Base-by-base conservation (phyloP, 2,888 invertebrate genomes). In the Steromphala cineraria region DNA sequence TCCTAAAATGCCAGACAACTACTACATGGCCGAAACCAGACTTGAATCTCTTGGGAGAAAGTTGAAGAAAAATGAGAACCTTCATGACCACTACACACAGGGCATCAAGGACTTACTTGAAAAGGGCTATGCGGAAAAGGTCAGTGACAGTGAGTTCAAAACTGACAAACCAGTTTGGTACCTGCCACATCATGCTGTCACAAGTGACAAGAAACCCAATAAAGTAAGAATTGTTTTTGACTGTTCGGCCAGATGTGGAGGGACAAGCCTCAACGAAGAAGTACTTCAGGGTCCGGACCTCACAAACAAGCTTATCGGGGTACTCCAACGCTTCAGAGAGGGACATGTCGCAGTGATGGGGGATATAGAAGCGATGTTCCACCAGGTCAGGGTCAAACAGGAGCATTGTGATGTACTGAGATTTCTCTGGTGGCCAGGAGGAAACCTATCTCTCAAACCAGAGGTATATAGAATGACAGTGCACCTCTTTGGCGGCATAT, bases 351-450 rank as follows among this genome's bases (percentile, higher is more conserved):
- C 83, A 17, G 15, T 84, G 17, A 75, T 79, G 52, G 82, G 67
- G 13, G 84, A 85, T 46, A 81, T 85, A n/a, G 75, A 84, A 76
- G 55, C 28, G 4, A 83, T 84, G 84, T 84, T 81, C 55, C 78
- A 80, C 19, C 82, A 84, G 74, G 80, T 85, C 0, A n/a, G 13
- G 17, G 84, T 84, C 2, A 13, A 28, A 10, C 67, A 55, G 46
- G 36, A 75, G 13, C 83, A 84, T 31, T n/a, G 82, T 13, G 83
- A 81, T 17, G 52, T 46, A 53, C 75, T 81, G 4, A 21, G 81
- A 31, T 83, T 81, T 74, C 62, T 83, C 8, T 83, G 81, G 83
- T 79, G 75, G 79, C 46, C 36, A 28, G 67, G 62, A 7, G 55
- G 56, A 2, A 31, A 67, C 28, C 10, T 53, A 19, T 53, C 17